A percentile compares a stretch with the other conserved stretches of the same genome.
Evolutionary conservation across 92 coral and sea anemone species (phyloP).

Genomic region (Porites evermanni): DNA sequence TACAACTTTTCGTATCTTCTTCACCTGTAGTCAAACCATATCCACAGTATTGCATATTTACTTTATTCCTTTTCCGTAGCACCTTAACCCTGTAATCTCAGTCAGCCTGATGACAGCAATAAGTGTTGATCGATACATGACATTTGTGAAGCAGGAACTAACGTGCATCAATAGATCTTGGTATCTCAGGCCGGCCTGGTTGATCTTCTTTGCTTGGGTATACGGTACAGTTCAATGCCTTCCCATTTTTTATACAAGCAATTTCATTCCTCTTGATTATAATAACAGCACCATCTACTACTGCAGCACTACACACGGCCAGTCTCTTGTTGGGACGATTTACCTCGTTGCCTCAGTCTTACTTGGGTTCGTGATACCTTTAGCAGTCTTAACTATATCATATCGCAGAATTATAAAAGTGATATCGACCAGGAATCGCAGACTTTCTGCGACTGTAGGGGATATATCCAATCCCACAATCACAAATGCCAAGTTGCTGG

Average conservation of each 20-base stretch:
- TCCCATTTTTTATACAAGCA: conserved; percentile 57
- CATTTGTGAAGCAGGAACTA: conserved; percentile 68
- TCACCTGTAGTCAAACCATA: too few species aligned
- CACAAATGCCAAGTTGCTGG: conserved; percentile 27
- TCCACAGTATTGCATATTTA: too few species aligned
- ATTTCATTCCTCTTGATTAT: conserved; percentile 21
- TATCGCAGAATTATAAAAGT: conserved; percentile 55
- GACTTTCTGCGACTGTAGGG: conserved; percentile 21
- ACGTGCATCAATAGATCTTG: conserved; percentile 42
- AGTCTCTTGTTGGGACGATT: conserved; percentile 43
- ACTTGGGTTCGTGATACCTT: conserved; percentile 63
- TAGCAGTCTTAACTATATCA: conserved; percentile 49
- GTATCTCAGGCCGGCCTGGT: conserved; percentile 54
- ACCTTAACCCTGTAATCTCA: conserved; percentile 52
- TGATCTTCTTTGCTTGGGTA: conserved; percentile 75
- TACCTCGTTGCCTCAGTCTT: conserved; percentile 44
- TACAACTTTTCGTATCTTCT: too few species aligned
- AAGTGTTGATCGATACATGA: conserved; percentile 78
- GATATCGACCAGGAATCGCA: conserved; percentile 58
- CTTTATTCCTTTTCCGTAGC: conserved; percentile 7
- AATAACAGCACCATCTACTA: conserved; percentile 63
- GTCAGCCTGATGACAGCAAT: conserved; percentile 64
- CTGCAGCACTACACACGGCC: conserved; percentile 70
- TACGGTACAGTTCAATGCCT: conserved; percentile 56
- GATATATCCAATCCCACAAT: background rate